Conservation (phyloP, 2,113 vertebrate genomes). For the Cricetomys ansorgei region DNA sequence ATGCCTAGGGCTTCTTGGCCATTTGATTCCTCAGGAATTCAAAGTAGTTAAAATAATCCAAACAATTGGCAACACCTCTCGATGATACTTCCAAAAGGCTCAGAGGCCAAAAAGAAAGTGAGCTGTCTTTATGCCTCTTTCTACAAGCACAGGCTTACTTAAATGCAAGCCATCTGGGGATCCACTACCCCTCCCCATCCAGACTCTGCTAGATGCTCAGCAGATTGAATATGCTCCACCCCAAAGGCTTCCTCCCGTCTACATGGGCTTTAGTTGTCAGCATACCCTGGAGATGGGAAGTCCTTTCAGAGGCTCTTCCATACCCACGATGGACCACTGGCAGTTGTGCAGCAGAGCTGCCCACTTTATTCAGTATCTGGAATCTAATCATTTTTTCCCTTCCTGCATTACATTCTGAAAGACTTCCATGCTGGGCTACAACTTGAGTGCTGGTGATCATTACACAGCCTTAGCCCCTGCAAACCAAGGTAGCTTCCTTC, state of each 20-base stretch:
- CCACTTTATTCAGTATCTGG: not conserved
- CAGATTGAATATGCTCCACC: not conserved
- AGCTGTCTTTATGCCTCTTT: not conserved
- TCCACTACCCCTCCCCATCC: not conserved
- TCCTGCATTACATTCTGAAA: not conserved
- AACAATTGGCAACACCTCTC: not conserved
- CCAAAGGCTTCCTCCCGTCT: not conserved
- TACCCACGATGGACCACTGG: not conserved
- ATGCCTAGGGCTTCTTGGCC: not conserved
- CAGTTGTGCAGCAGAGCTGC: not conserved
- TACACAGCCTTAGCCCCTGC: not conserved
- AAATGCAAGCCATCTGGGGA: not conserved
- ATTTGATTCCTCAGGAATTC: not conserved
- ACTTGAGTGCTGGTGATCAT: not conserved
- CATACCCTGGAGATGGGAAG: not conserved
- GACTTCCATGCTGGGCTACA: not conserved
- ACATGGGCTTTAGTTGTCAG: not conserved
- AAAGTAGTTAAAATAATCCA: slow-evolving; percentile 5
- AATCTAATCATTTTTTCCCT: not conserved
- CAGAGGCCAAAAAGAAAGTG: not conserved
- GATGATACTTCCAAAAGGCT: not conserved
- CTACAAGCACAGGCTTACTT: not conserved
- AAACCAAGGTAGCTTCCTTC: not conserved
- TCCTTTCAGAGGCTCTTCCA: not conserved
- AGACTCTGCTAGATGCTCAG: not conserved